Conservation (phyloP, 2,888 invertebrate species). For the Eristalis tenax region DNA sequence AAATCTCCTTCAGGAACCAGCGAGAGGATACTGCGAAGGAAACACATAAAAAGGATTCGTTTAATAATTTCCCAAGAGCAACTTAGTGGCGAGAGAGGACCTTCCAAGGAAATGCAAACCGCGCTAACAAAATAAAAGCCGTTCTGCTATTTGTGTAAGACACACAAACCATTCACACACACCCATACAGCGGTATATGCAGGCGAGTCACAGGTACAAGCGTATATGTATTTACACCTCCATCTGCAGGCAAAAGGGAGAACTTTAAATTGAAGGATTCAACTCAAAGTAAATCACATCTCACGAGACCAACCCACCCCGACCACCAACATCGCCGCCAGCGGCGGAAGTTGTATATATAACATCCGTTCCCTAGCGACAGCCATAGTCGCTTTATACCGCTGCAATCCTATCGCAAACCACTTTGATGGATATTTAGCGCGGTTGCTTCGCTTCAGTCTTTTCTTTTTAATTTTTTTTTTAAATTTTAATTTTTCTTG, state of each 20-base stretch:
- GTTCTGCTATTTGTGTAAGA: constrained; percentile 35
- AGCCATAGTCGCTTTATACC: constrained; percentile 56
- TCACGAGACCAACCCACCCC: constrained; percentile 54
- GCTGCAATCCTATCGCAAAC: constrained; percentile 59
- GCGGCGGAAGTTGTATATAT: constrained; percentile 49
- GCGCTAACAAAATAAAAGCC: constrained; percentile 59
- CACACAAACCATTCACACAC: background rate
- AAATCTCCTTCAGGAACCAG: constrained; percentile 56
- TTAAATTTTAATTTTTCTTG: background rate
- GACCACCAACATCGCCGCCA: background rate
- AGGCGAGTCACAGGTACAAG: constrained; percentile 2
- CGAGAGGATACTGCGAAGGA: constrained; percentile 50
- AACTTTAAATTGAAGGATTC: constrained; percentile 67
- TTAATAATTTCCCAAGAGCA: constrained; percentile 72
- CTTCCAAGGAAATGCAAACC: constrained; percentile 63
- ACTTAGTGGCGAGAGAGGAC: constrained; percentile 57
- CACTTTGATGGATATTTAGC: constrained; percentile 71
- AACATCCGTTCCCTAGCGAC: constrained; percentile 68
- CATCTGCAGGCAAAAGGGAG: constrained; percentile 35
- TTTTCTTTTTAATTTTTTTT: background rate
- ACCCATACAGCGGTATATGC: background rate
- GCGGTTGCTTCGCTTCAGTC: constrained; percentile 38
- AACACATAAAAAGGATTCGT: constrained; percentile 68
- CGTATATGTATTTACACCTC: constrained; percentile 38
- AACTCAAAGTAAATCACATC: constrained; percentile 71